Conservation (phyloP, 2,797 vertebrate genomes). For the Acridotheres tristis region DNA sequence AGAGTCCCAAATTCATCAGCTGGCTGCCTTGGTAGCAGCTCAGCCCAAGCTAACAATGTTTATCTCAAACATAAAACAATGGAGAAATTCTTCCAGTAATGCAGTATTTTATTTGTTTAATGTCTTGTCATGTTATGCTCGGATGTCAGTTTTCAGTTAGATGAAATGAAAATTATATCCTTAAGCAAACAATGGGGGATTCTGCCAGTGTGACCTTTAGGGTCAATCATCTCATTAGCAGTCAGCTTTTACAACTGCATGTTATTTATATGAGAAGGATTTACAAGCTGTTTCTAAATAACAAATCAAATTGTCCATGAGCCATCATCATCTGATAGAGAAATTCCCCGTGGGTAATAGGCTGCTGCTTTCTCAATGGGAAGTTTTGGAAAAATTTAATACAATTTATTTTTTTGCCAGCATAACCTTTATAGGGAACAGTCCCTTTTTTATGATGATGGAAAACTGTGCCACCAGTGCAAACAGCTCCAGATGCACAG, state of each 20-base stretch:
- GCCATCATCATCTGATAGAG: constrained; percentile 74
- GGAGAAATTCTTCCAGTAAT: background rate
- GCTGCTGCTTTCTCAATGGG: constrained; percentile 62
- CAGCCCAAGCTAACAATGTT: background rate
- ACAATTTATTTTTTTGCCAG: constrained; percentile 41
- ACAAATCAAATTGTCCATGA: constrained; percentile 84
- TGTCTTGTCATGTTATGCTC: background rate
- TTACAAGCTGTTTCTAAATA: constrained; percentile 83
- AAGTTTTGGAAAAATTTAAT: constrained; percentile 50
- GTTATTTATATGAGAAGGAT: constrained; percentile 76
- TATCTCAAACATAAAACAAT: background rate
- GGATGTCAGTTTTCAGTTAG: constrained; percentile 37
- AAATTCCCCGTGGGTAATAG: constrained; percentile 75
- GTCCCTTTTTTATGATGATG: constrained; percentile 70
- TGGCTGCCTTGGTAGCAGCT: background rate
- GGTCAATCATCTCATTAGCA: constrained; percentile 84
- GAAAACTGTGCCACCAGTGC: constrained; percentile 70
- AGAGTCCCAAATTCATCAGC: background rate
- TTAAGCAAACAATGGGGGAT: constrained; percentile 76
- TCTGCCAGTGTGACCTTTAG: constrained; percentile 72
- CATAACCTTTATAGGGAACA: constrained; percentile 60
- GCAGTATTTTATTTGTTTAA: background rate
- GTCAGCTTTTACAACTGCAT: constrained; percentile 63
- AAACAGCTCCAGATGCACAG: constrained; percentile 59
- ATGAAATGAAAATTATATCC: constrained; percentile 63